Base-by-base conservation (phyloP, 2,113 vertebrate species). In the Aldabrachelys gigantea region DNA sequence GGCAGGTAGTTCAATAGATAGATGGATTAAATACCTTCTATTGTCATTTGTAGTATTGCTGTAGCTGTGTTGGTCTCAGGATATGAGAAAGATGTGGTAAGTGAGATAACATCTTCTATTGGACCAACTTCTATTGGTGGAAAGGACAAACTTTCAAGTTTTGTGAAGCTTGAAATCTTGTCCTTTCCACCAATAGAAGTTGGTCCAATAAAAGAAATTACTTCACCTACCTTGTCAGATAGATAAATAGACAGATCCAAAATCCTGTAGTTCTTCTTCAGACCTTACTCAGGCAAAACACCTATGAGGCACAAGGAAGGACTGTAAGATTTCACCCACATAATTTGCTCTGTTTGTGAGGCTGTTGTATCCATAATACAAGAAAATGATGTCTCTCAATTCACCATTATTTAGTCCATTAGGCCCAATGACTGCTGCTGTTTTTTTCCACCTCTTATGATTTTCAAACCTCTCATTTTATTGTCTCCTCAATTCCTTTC, bases 391-490 rank as follows among this genome's bases (percentile, higher is more conserved):
- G 14, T 65, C n/a, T 3, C 41, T 29, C n/a, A 50, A 82, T 89
- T 83, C 65, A 65, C 27, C 47, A 25, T 89, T 65, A 89, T 50
- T 90, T 81, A 44, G 21, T 10, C 6, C 91, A 47, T 85, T 75
- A 76, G 85, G 21, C n/a, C 52, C 87, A 82, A 44, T 57, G n/a
- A 44, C 25, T 90, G 4, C 44, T 85, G 69, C 79, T 59, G 16
- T 10, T n/a, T 91, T 93, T 90, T 69, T 35, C 31, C 4, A 44
- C 8, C 47, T 92, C 88, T 92, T 96, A 69, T 92, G 59, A 80
- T 94, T 96, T 94, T 89, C 57, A 84, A 85, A 41, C 92, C 62
- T 93, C 65, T 93, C n/a, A 91, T 91, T 95, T 93, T 94, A 69
- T 62, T 80, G 21, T 93, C 88, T 91, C 94, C 88, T 84, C 83